Evolutionary conservation across 2,888 invertebrate genomes (phyloP).

Genomic region (Spisula subtruncata): DNA sequence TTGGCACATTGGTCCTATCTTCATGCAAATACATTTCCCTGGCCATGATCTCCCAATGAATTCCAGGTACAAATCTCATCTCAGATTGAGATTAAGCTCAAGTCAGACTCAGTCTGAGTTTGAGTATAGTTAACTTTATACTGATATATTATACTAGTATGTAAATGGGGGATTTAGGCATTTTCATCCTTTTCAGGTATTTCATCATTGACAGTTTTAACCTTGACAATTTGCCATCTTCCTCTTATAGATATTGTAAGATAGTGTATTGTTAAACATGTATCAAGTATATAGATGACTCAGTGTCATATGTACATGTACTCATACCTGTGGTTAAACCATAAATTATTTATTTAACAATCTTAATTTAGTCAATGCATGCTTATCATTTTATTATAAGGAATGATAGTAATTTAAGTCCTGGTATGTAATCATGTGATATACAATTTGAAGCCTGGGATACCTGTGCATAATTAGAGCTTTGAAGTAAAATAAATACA

Average conservation of each 20-base stretch:
- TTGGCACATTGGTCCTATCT: too few species aligned
- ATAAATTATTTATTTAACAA: conserved; percentile 5
- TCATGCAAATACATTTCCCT: too few species aligned
- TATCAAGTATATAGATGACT: background rate
- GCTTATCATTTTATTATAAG: background rate
- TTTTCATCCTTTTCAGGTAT: too few species aligned
- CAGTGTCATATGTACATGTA: background rate
- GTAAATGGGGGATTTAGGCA: too few species aligned
- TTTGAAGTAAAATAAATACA: background rate
- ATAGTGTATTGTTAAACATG: background rate
- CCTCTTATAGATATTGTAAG: background rate
- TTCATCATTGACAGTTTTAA: too few species aligned
- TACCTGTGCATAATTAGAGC: background rate
- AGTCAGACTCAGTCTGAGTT: too few species aligned
- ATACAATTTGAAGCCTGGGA: background rate
- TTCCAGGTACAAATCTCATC: too few species aligned
- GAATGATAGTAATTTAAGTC: conserved; percentile 21
- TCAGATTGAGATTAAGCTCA: too few species aligned
- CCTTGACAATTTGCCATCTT: background rate
- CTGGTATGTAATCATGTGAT: background rate
- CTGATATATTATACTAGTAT: too few species aligned
- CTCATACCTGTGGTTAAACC: conserved; percentile 9
- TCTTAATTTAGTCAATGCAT: conserved; percentile 7
- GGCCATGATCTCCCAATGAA: too few species aligned
- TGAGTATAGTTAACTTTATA: too few species aligned